Conservation (phyloP, 2,113 vertebrate genomes). For the Callipepla squamata region DNA sequence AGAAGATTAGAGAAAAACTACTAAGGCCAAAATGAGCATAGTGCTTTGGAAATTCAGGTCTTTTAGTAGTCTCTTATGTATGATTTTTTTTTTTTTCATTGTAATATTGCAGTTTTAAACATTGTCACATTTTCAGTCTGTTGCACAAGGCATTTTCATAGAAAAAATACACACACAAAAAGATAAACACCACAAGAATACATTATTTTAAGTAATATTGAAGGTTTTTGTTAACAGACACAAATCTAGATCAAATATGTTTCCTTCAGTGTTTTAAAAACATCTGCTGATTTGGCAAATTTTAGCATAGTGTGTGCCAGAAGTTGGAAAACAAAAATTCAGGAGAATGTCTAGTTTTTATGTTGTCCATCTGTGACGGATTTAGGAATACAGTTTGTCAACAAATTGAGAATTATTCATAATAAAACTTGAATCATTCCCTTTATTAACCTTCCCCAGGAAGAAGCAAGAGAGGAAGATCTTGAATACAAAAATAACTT, state of each 20-base stretch:
- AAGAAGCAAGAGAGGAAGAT: neutral
- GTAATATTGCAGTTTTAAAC: neutral
- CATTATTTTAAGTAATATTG: neutral
- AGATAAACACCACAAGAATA: neutral
- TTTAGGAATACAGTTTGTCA: neutral
- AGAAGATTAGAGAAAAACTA: neutral
- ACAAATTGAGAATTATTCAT: neutral
- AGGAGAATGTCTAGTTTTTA: neutral
- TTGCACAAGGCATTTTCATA: neutral
- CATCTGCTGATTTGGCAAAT: slow-evolving; percentile 24
- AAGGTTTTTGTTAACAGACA: neutral
- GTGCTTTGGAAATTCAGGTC: neutral
- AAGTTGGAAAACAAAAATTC: neutral
- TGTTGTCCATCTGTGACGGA: neutral
- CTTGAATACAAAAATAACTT: neutral
- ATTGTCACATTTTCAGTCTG: neutral
- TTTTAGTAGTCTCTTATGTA: neutral
- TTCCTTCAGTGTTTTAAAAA: slow-evolving; percentile 9
- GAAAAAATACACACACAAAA: neutral
- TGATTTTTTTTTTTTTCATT: neutral
- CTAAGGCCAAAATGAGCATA: neutral
- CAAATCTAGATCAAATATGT: neutral
- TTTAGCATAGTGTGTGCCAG: neutral
- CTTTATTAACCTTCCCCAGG: neutral
- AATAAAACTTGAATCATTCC: no score